These are phyloP conservation scores for Delichon dasypus DNA, from an alignment of 2,797 vertebrate genomes.

Conservation along the genomic window DNA sequence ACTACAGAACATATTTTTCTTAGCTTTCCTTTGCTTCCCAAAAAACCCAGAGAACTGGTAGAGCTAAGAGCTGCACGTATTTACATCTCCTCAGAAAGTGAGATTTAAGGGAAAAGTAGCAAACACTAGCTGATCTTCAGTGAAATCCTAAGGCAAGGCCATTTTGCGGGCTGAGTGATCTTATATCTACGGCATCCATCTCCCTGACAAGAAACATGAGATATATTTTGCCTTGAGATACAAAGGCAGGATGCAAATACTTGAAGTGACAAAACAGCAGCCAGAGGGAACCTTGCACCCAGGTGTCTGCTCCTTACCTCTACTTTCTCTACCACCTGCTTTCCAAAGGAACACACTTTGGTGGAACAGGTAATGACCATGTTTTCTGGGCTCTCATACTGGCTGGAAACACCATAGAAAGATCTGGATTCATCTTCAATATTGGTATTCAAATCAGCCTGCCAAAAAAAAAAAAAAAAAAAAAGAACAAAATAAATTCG, in stretches of 20 bases:
- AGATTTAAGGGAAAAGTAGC: neutral
- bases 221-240: neutral
- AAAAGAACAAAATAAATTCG: neutral
- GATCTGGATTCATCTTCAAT: constrained; percentile 91
- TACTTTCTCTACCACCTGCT: constrained; percentile 98
- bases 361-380: constrained; percentile 97
- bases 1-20: neutral
- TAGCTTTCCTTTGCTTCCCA: neutral
- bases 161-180: neutral
- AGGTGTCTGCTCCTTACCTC: constrained; percentile 80
- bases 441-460: constrained; percentile 94
- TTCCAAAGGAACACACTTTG: constrained; percentile 97
- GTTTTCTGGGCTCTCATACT: constrained; percentile 92
- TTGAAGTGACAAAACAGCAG: neutral
- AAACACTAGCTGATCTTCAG: neutral
- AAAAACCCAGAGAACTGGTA: neutral
- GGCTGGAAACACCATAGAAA: constrained; percentile 96
- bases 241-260: neutral
- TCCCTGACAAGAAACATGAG: neutral
- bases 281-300: neutral
- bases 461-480: neutral
- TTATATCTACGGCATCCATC: neutral
- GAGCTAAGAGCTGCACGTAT: neutral
- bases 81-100: neutral
- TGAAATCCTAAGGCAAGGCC: neutral